Evolutionary conservation across 2,113 vertebrate species (phyloP).

Genomic region (Cottus gobio): DNA sequence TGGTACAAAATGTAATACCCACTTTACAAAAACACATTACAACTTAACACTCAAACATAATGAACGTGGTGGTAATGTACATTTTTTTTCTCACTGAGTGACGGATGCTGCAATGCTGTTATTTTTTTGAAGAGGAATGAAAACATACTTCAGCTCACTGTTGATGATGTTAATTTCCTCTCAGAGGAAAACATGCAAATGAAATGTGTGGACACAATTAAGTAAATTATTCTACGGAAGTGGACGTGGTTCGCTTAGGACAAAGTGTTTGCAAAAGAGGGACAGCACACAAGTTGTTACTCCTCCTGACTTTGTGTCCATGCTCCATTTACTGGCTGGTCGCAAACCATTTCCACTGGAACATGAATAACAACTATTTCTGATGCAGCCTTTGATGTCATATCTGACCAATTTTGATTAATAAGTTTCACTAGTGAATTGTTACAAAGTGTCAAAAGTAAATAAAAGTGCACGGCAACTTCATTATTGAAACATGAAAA

Average conservation of each 20-base stretch:
- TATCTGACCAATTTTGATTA: slow-evolving; percentile 37
- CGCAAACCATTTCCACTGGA: slow-evolving; percentile 43
- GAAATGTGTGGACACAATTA: slow-evolving; percentile 74
- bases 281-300: slow-evolving; percentile 67
- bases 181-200: slow-evolving; percentile 82
- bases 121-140: slow-evolving; percentile 79
- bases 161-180: slow-evolving; percentile 81
- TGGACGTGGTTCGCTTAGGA: slow-evolving; percentile 66
- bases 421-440: slow-evolving; percentile 10
- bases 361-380: slow-evolving; percentile 37
- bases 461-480: slow-evolving; percentile 7
- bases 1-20: slow-evolving; percentile 59
- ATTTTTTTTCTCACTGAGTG: slow-evolving; percentile 62
- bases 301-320: slow-evolving; percentile 61
- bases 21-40: slow-evolving; percentile 75
- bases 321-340: slow-evolving; percentile 55
- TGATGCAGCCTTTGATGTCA: slow-evolving; percentile 21
- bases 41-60: slow-evolving; percentile 79
- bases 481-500: background rate
- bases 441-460: slow-evolving; percentile 9
- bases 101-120: slow-evolving; percentile 69
- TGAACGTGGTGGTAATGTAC: slow-evolving; percentile 72
- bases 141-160: slow-evolving; percentile 82
- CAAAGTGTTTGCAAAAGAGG: slow-evolving; percentile 63
- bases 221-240: slow-evolving; percentile 70